Percentiles rank a stretch among this genome's conserved stretches.
These are phyloP conservation scores for Lineus longissimus DNA, from an alignment of 1,140 invertebrate genomes.

Conservation along the genomic window DNA sequence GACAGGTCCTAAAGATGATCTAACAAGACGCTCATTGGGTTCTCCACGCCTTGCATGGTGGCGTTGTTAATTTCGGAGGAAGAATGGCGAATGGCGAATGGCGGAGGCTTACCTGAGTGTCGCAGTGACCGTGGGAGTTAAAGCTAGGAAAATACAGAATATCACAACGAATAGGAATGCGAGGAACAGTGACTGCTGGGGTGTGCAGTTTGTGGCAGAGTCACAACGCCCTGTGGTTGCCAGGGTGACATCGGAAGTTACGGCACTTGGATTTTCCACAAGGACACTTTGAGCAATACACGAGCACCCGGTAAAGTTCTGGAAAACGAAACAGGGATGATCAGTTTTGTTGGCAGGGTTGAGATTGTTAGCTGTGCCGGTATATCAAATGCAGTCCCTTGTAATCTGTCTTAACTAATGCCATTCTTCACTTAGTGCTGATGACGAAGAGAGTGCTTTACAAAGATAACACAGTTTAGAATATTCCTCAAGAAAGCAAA, in stretches of 20 bases:
- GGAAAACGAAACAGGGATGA: not conserved
- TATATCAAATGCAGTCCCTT: not conserved
- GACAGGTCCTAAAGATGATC: too few species aligned
- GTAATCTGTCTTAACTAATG: not conserved
- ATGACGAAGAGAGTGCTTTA: not conserved
- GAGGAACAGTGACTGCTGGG: constrained; percentile 67
- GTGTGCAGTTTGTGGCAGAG: constrained; percentile 58
- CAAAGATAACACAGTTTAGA: not conserved
- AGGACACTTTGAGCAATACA: constrained; percentile 20
- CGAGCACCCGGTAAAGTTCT: constrained; percentile 8
- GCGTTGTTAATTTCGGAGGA: too few species aligned
- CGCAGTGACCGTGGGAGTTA: constrained; percentile 72
- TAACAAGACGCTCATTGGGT: not conserved
- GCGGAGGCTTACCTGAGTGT: constrained; percentile 63
- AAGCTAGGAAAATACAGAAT: constrained; percentile 71
- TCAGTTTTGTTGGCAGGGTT: not conserved
- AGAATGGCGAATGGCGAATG: not conserved
- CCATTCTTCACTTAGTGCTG: too few species aligned
- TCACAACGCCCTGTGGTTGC: constrained; percentile 65
- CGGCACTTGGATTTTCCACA: constrained; percentile 15
- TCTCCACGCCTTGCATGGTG: not conserved
- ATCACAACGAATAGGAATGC: constrained; percentile 65
- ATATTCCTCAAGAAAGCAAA: not conserved
- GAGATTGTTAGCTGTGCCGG: too few species aligned
- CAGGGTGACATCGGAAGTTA: constrained; percentile 27